Evolutionary conservation across 2,113 vertebrate species (phyloP).

Genomic region (Bostrychus sinensis): DNA sequence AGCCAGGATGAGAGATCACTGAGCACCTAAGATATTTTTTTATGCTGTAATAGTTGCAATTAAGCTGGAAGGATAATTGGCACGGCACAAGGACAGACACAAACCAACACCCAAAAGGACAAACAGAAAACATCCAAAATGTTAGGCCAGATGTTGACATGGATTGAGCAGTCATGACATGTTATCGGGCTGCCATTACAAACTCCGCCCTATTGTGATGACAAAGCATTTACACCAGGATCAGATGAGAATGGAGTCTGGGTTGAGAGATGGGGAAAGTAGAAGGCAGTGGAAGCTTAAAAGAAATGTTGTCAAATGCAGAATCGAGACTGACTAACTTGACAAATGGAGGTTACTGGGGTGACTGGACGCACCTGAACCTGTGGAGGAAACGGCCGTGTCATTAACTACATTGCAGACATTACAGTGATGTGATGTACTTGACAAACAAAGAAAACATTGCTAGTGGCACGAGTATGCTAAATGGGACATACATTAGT

Average conservation of each 20-base stretch:
- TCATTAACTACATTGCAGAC: slow-evolving; percentile 83
- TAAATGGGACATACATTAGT: slow-evolving; percentile 72
- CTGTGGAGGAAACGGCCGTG: slow-evolving; percentile 91
- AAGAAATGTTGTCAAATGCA: slow-evolving; percentile 86
- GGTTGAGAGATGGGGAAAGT: slow-evolving; percentile 73
- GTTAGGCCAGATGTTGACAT: slow-evolving; percentile 82
- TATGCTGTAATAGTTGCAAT: too few species aligned
- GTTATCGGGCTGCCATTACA: slow-evolving; percentile 80
- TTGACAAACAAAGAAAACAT: slow-evolving; percentile 56
- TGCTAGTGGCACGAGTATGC: slow-evolving; percentile 39
- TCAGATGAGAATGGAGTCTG: slow-evolving; percentile 82
- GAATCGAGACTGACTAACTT: slow-evolving; percentile 95
- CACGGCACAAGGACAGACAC: slow-evolving; percentile 68
- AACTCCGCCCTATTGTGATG: slow-evolving; percentile 85
- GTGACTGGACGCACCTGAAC: slow-evolving; percentile 92
- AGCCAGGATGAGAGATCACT: slow-evolving; percentile 87
- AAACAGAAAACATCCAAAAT: slow-evolving; percentile 48
- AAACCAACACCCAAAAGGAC: slow-evolving; percentile 64
- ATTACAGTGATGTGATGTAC: slow-evolving; percentile 81
- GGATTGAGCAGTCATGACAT: slow-evolving; percentile 90
- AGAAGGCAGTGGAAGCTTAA: slow-evolving; percentile 76
- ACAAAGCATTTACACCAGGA: slow-evolving; percentile 84
- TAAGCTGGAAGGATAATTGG: slow-evolving; percentile 81
- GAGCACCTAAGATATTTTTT: slow-evolving; percentile 4
- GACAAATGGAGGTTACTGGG: slow-evolving; percentile 96